These are phyloP conservation scores for Paratilapia polleni DNA, from an alignment of 2,113 vertebrate species.

Conservation along the genomic window DNA sequence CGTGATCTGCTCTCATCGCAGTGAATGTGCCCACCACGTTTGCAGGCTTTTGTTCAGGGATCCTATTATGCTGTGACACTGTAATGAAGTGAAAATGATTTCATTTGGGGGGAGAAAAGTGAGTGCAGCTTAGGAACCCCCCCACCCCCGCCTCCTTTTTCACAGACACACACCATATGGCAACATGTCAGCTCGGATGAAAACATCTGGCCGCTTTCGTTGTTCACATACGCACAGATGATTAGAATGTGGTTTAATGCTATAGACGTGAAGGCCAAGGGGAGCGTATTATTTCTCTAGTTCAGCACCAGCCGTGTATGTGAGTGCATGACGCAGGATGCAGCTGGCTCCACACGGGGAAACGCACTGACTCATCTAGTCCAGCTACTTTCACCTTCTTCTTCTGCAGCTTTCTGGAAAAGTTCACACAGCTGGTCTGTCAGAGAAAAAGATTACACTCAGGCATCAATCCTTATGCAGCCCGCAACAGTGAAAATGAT, in stretches of 20 bases:
- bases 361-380: constrained; percentile 3
- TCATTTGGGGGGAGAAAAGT: constrained; percentile 41
- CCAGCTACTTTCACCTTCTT: neutral
- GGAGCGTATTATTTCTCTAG: neutral
- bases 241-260: neutral
- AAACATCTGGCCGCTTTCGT: constrained; percentile 64
- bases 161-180: constrained; percentile 53
- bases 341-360: neutral
- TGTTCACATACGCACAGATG: constrained; percentile 4
- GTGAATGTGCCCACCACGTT: neutral
- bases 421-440: neutral
- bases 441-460: neutral
- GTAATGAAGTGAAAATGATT: constrained; percentile 69
- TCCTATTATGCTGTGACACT: constrained; percentile 56
- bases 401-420: neutral
- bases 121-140: neutral
- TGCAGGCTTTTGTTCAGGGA: constrained; percentile 21
- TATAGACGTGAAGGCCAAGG: neutral
- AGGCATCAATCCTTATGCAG: neutral
- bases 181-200: constrained; percentile 44
- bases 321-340: neutral
- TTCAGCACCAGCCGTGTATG: neutral
- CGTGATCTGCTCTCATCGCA: constrained; percentile 9
- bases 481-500: neutral
- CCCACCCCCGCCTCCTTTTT: neutral